Evolutionary conservation across 2,113 vertebrate species (phyloP), one percentile per base, ranked within the genome.

Genomic region (Anser brachyrhynchus): DNA sequence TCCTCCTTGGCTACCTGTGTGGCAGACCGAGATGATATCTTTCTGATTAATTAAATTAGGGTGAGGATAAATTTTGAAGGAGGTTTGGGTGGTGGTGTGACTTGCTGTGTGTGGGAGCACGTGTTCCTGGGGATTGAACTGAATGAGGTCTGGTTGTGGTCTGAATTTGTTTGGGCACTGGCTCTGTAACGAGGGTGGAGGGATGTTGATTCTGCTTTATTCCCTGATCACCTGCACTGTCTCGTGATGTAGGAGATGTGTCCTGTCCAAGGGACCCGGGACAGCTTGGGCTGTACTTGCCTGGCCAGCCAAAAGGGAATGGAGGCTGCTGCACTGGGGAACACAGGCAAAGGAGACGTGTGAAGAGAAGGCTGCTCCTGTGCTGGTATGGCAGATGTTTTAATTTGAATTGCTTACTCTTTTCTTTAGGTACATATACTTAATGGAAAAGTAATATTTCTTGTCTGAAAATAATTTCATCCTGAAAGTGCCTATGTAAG

Each of bases 41-140:
- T 92, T 71, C 44, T 87, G 79, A 93, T 87, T 86, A 96, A 94
- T 97, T 96, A 87, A 97, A 87, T 97, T 90, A 94, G 69, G 39
- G 89, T 41, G 39, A 90, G 33, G 66, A 80, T 73, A 93, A 73
- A 84, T 90, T 96, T 41, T 70, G 62, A 90, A 93, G 62, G 6
- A 35, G 23, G 13, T 58, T 85, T 94, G 62, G 76, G 67, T 87
- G 69, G 74, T 41, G 58, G 17, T 57, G 41, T 51, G 44, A 49
- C 67, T 89, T 72, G 57, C 46, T 84, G 31, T 78, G 21, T 2
- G 10, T 84, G 89, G 28, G 41, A 75, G 11, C 8, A 19, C 78
- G 25, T 4, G 10, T 91, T 93, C 46, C 83, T 31, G 37, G 84
- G 77, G 95, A 52, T 46, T 29, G 44, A 92, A 46, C 52, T 1